Evolutionary conservation across 2,113 vertebrate species (phyloP).

Genomic region (Lanius collurio): DNA sequence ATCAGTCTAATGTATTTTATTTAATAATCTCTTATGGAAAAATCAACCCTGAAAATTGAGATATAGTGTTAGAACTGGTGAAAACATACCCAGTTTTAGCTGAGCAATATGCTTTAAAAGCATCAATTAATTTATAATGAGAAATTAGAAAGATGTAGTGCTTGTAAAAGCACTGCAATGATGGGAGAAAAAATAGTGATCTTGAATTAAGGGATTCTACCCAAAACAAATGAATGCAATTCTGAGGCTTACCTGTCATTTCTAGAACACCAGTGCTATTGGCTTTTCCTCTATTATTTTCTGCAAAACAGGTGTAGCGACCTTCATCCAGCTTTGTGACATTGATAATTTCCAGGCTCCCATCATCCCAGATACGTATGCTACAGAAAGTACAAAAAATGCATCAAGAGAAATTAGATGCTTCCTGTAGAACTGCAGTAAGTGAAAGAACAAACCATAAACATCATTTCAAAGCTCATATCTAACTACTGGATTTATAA

Average conservation of each 20-base stretch:
- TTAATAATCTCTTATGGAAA: background rate
- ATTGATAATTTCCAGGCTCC: conserved; percentile 93
- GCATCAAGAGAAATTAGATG: background rate
- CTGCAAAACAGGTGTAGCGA: conserved; percentile 92
- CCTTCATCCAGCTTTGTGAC: conserved; percentile 88
- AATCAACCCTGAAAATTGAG: background rate
- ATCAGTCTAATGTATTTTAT: background rate
- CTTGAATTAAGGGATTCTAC: background rate
- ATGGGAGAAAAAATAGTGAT: background rate
- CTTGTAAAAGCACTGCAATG: background rate
- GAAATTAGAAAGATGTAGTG: background rate
- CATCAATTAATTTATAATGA: background rate
- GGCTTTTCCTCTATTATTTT: conserved; percentile 90
- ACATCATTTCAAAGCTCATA: background rate
- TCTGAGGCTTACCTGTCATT: conserved; percentile 81
- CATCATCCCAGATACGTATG: conserved; percentile 90
- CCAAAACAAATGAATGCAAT: background rate
- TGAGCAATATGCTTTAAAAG: background rate
- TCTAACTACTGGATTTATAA: background rate
- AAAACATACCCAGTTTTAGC: background rate
- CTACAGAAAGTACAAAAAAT: conserved; percentile 65
- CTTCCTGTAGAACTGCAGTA: background rate
- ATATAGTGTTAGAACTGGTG: background rate
- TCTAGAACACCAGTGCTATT: conserved; percentile 88
- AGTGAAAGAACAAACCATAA: background rate